Conservation (phyloP, 2,797 vertebrate species). For the Bradypus variegatus region DNA sequence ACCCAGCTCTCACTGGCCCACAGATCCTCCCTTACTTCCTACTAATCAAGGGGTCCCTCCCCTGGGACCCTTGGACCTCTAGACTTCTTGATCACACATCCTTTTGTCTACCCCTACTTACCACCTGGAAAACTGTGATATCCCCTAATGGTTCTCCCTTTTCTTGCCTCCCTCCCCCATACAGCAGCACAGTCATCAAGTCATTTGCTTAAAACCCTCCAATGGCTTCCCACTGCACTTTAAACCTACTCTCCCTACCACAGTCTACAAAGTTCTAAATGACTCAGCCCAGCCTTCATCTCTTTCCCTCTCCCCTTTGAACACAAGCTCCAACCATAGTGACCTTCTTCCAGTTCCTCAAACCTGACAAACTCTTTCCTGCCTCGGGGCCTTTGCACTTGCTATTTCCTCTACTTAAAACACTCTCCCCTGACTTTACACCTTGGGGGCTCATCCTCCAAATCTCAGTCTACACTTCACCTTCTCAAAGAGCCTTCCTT, state of each 20-base stretch:
- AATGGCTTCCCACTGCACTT: neutral
- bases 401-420: neutral
- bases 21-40: neutral
- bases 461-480: slow-evolving; percentile 14
- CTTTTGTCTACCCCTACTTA: neutral
- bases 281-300: neutral
- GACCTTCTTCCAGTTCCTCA: neutral
- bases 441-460: neutral
- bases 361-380: neutral
- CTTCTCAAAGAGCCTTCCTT: neutral
- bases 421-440: neutral
- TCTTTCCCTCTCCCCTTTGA: neutral
- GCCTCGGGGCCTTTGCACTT: neutral
- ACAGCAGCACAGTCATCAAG: neutral
- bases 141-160: neutral
- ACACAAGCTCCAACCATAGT: neutral
- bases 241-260: neutral
- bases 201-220: neutral
- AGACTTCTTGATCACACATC: neutral
- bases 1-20: neutral
- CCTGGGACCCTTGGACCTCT: neutral
- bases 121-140: neutral
- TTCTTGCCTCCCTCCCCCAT: neutral
- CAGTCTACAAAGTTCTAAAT: neutral
- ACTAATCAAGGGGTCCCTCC: neutral